Conservation (phyloP, 2,888 invertebrate genomes). For the Cistogaster globosa region DNA sequence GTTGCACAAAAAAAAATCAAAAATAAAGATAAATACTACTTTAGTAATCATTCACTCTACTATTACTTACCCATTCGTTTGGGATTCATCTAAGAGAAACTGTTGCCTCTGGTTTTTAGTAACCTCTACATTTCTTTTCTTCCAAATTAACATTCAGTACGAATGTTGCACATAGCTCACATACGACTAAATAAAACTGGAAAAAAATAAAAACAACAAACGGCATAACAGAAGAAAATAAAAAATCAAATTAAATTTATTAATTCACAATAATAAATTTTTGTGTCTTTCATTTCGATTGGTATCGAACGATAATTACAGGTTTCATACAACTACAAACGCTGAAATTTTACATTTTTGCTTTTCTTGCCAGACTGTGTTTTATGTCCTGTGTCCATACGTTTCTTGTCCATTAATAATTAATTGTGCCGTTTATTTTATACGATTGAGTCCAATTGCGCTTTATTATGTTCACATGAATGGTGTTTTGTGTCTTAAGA, state of each 20-base stretch:
- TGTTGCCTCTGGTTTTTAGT: slow-evolving; percentile 41
- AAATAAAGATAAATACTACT: slow-evolving; percentile 63
- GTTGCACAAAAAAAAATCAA: slow-evolving; percentile 26
- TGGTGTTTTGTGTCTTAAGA: slow-evolving; percentile 38
- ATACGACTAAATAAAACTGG: slow-evolving; percentile 20
- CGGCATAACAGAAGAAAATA: slow-evolving; percentile 29
- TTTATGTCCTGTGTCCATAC: slow-evolving; percentile 43
- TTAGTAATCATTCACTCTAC: slow-evolving; percentile 62
- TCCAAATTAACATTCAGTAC: slow-evolving; percentile 6
- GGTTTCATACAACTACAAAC: slow-evolving; percentile 76
- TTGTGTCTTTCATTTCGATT: slow-evolving; percentile 83
- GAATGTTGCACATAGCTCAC: slow-evolving; percentile 37
- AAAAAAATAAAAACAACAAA: slow-evolving; percentile 18
- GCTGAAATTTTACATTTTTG: slow-evolving; percentile 62
- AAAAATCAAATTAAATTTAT: slow-evolving; percentile 78
- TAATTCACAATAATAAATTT: slow-evolving; percentile 83
- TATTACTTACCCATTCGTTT: slow-evolving; percentile 59
- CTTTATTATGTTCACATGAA: slow-evolving; percentile 52
- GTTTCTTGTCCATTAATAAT: slow-evolving; percentile 75
- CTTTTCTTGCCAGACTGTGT: slow-evolving; percentile 27
- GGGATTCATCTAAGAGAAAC: slow-evolving; percentile 31
- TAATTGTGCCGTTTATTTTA: slow-evolving; percentile 76
- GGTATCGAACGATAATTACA: slow-evolving; percentile 83
- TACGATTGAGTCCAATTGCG: slow-evolving; percentile 58
- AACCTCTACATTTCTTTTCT: slow-evolving; percentile 14